Evolutionary conservation across 1,140 invertebrate genomes (phyloP).

Genomic region (Drosophila bipectinata): DNA sequence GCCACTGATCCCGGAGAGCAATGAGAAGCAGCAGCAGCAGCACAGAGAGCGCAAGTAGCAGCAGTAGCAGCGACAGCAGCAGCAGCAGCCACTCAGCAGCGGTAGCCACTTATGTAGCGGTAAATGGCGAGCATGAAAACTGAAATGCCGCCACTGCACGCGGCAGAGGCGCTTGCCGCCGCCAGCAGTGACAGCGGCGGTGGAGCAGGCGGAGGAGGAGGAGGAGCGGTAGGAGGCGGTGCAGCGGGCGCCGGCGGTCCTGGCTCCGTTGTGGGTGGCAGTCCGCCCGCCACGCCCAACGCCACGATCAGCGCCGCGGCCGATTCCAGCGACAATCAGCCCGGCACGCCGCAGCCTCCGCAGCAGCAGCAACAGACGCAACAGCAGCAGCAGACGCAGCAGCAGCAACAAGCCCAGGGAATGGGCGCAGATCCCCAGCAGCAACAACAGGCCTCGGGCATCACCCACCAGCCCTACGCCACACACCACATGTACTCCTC

Average conservation of each 20-base stretch:
- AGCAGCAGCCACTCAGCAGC: slow-evolving; percentile 7
- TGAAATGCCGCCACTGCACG: slow-evolving; percentile 83
- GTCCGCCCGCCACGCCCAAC: slow-evolving; percentile 65
- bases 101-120: slow-evolving; percentile 61
- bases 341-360: slow-evolving; percentile 75
- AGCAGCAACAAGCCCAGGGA: slow-evolving; percentile 42
- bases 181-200: slow-evolving; percentile 39
- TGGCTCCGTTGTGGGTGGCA: slow-evolving; percentile 31
- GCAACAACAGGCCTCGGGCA: slow-evolving; percentile 50
- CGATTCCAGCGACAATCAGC: slow-evolving; percentile 84
- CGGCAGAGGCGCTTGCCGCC: slow-evolving; percentile 71
- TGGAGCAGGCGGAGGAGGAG: slow-evolving; percentile 24
- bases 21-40: slow-evolving; percentile 18
- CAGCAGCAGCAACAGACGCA: slow-evolving; percentile 50
- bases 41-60: slow-evolving; percentile 7
- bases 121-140: slow-evolving; percentile 76
- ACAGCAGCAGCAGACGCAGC: slow-evolving; percentile 66
- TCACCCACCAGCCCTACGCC: slow-evolving; percentile 84
- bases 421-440: slow-evolving; percentile 40
- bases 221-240: slow-evolving; percentile 8
- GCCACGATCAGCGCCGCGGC: slow-evolving; percentile 81
- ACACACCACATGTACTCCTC: slow-evolving; percentile 56
- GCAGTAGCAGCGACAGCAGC: slow-evolving; percentile 7
- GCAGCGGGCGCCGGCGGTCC: slow-evolving; percentile 8
- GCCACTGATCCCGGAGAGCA: slow-evolving; percentile 26